Conservation (phyloP, 2,113 vertebrate genomes). For the Pyrgilauda ruficollis region DNA sequence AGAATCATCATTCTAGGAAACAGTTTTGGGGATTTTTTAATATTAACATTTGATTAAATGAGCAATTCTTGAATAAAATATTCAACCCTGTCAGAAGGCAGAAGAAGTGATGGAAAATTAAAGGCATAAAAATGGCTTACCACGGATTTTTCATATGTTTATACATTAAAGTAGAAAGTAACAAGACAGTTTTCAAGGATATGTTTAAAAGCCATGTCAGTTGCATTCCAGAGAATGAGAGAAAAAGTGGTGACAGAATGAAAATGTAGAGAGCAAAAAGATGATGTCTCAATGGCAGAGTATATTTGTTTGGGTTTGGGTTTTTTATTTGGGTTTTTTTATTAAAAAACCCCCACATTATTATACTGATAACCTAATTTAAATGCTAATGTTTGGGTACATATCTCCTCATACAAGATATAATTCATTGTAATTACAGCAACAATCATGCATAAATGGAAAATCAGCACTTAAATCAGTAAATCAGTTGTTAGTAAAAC, state of each 20-base stretch:
- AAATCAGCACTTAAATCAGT: constrained; percentile 14
- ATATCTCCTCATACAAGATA: constrained; percentile 28
- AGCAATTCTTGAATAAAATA: background rate
- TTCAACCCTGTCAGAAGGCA: constrained; percentile 1
- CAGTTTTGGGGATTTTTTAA: background rate
- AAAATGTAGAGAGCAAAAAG: constrained; percentile 8
- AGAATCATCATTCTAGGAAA: constrained; percentile 21
- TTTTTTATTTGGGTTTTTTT: background rate
- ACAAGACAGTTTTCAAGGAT: constrained; percentile 53
- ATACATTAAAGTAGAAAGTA: constrained; percentile 50
- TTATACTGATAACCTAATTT: constrained; percentile 12
- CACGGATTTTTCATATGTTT: constrained; percentile 11
- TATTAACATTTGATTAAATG: constrained; percentile 42
- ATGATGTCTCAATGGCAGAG: background rate
- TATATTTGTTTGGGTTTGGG: background rate
- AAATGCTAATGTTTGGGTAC: constrained; percentile 49
- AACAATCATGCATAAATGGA: background rate
- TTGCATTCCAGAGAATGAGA: background rate
- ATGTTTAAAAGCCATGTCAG: constrained; percentile 27
- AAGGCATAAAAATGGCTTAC: constrained; percentile 33
- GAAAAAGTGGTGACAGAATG: constrained; percentile 20
- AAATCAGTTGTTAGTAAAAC: background rate
- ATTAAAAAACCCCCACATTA: background rate
- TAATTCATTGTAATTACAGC: constrained; percentile 40
- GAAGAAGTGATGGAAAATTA: constrained; percentile 18